phyloP scores from a whole-genome alignment of 2,797 vertebrate species.

The Myotis vivesi region DNA sequence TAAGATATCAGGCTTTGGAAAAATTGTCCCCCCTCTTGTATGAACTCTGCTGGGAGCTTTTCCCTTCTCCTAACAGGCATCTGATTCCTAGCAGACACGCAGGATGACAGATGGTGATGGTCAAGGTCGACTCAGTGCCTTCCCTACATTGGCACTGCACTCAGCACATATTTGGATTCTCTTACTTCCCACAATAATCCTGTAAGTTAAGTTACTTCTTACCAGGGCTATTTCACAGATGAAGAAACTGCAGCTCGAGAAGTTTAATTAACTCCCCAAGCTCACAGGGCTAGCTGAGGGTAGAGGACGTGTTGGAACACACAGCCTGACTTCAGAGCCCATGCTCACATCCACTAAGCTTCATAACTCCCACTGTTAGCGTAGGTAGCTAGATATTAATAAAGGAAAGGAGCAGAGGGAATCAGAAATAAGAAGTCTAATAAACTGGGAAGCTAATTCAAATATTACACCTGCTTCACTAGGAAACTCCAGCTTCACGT shows the following conservation, averaged over 20 bases:
- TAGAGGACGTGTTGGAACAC: background rate
- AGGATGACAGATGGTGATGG: background rate
- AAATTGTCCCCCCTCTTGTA: background rate
- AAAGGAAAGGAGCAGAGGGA: background rate
- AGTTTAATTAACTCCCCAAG: background rate
- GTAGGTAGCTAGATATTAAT: background rate
- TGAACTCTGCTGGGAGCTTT: background rate
- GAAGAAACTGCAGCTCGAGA: background rate
- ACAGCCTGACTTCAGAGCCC: background rate
- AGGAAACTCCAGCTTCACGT: background rate
- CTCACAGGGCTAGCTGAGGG: too few species aligned
- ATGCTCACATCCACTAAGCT: fast-evolving
- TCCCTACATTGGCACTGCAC: background rate
- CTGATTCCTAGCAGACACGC: background rate
- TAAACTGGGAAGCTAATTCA: background rate
- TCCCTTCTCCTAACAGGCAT: fast-evolving
- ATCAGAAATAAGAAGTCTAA: background rate
- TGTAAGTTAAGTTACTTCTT: background rate
- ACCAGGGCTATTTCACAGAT: background rate
- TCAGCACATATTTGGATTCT: too few species aligned
- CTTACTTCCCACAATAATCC: background rate
- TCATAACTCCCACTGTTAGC: background rate
- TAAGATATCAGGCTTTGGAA: fast-evolving
- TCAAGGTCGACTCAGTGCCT: background rate
- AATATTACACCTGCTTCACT: background rate